phyloP scores from a whole-genome alignment of 2,113 vertebrate genomes.

The Redunca redunca region DNA sequence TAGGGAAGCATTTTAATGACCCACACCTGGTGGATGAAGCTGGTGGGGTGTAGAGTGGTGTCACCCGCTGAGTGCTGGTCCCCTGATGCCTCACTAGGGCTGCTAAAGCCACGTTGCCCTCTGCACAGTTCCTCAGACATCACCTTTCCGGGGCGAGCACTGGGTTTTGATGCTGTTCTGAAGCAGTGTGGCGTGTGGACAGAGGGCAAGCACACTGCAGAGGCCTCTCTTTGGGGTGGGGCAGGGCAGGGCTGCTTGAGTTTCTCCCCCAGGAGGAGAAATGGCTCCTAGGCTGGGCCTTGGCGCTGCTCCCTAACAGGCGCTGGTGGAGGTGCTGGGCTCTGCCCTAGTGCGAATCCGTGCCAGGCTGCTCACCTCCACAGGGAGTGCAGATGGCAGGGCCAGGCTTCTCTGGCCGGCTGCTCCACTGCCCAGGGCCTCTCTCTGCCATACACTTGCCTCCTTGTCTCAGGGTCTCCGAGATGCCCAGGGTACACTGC shows the following conservation, averaged over 20 bases:
- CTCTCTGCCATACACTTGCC: not conserved
- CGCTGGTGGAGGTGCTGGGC: not conserved
- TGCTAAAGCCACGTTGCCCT: conserved; percentile 53
- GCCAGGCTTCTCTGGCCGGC: not conserved
- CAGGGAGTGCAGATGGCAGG: not conserved
- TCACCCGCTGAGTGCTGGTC: conserved; percentile 52
- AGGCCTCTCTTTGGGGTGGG: not conserved
- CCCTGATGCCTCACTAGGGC: conserved; percentile 55
- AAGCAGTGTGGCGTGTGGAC: conserved; percentile 23
- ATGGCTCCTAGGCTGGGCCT: not conserved
- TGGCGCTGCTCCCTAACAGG: not conserved
- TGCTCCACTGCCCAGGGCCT: not conserved
- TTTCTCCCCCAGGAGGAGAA: not conserved
- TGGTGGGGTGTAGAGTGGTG: conserved; percentile 55
- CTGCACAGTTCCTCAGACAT: conserved; percentile 48
- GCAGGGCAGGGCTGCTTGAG: not conserved
- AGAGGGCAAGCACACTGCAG: not conserved
- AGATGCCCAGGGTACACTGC: not conserved
- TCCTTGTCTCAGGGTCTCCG: not conserved
- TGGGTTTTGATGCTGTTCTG: conserved; percentile 35
- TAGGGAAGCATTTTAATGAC: conserved; percentile 73
- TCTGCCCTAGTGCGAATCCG: not conserved
- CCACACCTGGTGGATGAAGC: conserved; percentile 52
- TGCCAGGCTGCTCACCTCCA: not conserved
- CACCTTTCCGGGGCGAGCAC: conserved; percentile 40